These are phyloP conservation scores for Asbolus verrucosus DNA, from an alignment of 1,140 invertebrate genomes.

Conservation along the genomic window DNA sequence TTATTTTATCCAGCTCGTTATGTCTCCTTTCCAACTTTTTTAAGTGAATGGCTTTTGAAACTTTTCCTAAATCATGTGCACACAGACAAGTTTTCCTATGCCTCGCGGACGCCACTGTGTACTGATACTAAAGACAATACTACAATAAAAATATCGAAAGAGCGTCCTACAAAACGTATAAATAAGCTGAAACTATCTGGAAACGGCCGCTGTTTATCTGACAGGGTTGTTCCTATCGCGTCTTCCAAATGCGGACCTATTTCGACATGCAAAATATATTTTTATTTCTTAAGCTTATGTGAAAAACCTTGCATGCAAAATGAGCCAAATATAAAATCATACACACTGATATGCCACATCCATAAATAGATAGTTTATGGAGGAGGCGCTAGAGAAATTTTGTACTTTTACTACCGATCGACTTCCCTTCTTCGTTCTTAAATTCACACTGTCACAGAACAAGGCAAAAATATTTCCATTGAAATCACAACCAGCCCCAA, in stretches of 20 bases:
- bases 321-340: constrained; percentile 23
- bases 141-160: constrained; percentile 6
- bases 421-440: not conserved
- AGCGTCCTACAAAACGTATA: not conserved
- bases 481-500: not conserved
- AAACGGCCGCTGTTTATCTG: no score
- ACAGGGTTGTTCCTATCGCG: no score
- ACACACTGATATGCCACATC: not conserved
- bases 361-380: no score
- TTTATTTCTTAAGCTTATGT: constrained; percentile 27
- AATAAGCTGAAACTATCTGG: not conserved
- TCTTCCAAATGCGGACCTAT: not conserved
- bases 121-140: constrained; percentile 5
- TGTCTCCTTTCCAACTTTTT: not conserved
- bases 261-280: constrained; percentile 22
- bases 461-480: constrained; percentile 3
- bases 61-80: not conserved
- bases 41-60: not conserved
- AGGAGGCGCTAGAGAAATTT: constrained; percentile 26
- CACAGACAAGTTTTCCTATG: no score
- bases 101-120: no score
- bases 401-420: not conserved
- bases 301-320: constrained; percentile 27
- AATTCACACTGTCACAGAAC: not conserved
- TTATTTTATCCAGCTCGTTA: constrained; percentile 36